A percentile compares a stretch with the other conserved stretches of the same genome.
Evolutionary conservation across 2,113 vertebrate genomes (phyloP).

Genomic region (Dasyornis broadbenti): DNA sequence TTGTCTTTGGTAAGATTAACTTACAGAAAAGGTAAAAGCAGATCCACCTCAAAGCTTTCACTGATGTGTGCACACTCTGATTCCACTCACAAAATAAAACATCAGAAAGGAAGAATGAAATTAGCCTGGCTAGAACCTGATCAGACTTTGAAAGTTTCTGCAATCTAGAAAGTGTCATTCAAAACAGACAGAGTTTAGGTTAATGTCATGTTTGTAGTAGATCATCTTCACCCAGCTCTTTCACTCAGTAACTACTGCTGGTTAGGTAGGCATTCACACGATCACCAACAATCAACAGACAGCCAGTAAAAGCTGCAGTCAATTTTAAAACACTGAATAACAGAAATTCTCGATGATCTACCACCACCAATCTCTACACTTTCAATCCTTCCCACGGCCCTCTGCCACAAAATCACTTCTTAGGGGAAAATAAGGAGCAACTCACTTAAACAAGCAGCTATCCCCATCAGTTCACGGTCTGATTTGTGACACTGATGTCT

Average conservation of each 20-base stretch:
- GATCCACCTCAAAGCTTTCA: neutral
- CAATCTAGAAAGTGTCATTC: neutral
- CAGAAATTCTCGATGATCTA: neutral
- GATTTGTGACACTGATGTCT: neutral
- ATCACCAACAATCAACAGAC: neutral
- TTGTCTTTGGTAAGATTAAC: neutral
- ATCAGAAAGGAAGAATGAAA: neutral
- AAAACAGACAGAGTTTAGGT: neutral
- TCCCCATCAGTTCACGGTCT: neutral
- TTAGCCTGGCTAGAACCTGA: neutral
- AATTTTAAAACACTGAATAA: neutral
- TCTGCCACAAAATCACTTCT: neutral
- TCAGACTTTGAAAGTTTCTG: neutral
- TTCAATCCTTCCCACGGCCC: neutral
- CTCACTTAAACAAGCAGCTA: neutral
- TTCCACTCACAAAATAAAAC: neutral
- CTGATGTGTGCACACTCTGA: neutral
- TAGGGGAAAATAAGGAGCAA: neutral
- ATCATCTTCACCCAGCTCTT: neutral
- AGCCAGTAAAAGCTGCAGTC: neutral
- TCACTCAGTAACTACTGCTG: neutral
- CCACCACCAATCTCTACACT: neutral
- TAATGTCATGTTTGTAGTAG: neutral
- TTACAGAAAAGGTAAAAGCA: neutral
- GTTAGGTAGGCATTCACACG: neutral